Conservation (phyloP, 2,888 invertebrate species). For the Erebia palarica region DNA sequence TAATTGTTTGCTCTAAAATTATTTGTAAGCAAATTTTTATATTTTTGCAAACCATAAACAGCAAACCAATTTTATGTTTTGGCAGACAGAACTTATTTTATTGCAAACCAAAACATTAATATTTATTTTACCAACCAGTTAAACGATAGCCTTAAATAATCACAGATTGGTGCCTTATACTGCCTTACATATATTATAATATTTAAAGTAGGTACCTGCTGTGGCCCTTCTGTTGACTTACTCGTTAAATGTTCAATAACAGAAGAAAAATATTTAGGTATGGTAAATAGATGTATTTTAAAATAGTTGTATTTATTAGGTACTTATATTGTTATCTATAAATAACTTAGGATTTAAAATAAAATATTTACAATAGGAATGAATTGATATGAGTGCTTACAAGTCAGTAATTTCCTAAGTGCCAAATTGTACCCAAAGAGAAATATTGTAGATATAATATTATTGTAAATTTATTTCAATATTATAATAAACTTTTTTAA, state of each 20-base stretch:
- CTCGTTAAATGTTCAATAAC: not conserved
- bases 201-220: too few species aligned
- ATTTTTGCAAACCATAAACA: too few species aligned
- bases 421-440: conserved; percentile 53
- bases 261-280: not conserved
- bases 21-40: too few species aligned
- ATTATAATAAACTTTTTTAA: conserved; percentile 44
- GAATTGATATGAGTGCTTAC: conserved; percentile 31
- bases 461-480: conserved; percentile 62
- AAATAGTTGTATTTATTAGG: conserved; percentile 3
- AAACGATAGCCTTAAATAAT: too few species aligned
- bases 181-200: too few species aligned
- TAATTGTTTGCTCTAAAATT: too few species aligned
- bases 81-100: too few species aligned
- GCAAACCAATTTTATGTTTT: too few species aligned
- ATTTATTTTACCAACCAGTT: too few species aligned
- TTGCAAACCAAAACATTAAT: too few species aligned
- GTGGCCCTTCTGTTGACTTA: too few species aligned
- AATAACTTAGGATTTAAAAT: not conserved
- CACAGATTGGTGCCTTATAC: too few species aligned
- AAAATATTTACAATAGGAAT: not conserved
- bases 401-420: conserved; percentile 39
- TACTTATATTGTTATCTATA: not conserved
- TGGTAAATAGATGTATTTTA: not conserved
- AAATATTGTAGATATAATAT: conserved; percentile 48